phyloP scores from a whole-genome alignment of 92 coral and sea anemone species.

The Galaxea fascicularis region DNA sequence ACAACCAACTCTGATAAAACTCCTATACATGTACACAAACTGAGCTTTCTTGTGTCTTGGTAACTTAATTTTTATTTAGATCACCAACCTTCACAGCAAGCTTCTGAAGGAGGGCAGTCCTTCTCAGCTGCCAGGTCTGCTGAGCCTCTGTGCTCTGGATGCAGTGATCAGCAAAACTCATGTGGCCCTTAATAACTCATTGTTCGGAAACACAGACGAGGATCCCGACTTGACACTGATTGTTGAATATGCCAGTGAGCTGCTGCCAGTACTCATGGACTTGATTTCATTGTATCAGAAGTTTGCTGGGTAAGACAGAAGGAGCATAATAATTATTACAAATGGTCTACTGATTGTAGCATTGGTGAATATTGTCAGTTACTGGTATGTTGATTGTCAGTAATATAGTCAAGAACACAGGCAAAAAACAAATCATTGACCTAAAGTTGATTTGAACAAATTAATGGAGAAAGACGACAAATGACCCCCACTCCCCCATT shows the following conservation, averaged over 20 bases:
- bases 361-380: too few relatives aligned
- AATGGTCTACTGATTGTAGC: too few relatives aligned
- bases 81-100: slow-evolving; percentile 49
- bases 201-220: slow-evolving; percentile 85
- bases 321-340: too few relatives aligned
- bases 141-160: slow-evolving; percentile 80
- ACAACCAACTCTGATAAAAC: background rate
- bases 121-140: slow-evolving; percentile 84
- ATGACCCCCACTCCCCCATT: too few relatives aligned
- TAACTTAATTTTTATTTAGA: slow-evolving; percentile 34
- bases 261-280: slow-evolving; percentile 74
- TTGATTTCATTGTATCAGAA: slow-evolving; percentile 87
- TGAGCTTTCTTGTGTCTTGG: background rate
- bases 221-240: slow-evolving; percentile 80
- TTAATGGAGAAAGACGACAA: too few relatives aligned
- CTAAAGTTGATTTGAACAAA: too few relatives aligned
- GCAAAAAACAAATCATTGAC: too few relatives aligned
- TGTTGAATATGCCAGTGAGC: slow-evolving; percentile 77
- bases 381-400: too few relatives aligned
- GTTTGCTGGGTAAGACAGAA: slow-evolving; percentile 77
- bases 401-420: too few relatives aligned
- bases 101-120: slow-evolving; percentile 56
- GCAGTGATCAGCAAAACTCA: slow-evolving; percentile 82
- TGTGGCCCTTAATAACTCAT: slow-evolving; percentile 61
- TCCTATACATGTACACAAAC: background rate